Conservation (phyloP, 2,113 vertebrate genomes). For the Ceyx margarethae region DNA sequence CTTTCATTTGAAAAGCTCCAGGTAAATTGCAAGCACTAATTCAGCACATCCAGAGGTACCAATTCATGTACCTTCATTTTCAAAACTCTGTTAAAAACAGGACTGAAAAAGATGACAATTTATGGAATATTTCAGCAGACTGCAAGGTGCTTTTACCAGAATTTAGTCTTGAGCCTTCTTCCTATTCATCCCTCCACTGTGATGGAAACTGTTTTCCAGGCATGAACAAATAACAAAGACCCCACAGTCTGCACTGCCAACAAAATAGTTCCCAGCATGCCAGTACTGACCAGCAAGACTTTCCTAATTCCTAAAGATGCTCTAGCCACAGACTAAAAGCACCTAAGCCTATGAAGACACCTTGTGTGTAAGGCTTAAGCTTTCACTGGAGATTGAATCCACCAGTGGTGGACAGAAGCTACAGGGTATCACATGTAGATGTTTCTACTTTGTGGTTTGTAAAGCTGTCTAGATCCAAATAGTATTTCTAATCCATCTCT, state of each 20-base stretch:
- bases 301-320: neutral
- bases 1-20: neutral
- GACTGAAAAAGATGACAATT: neutral
- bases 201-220: neutral
- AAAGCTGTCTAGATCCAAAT: neutral
- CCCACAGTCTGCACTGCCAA: neutral
- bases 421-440: accelerated
- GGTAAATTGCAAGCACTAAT: neutral
- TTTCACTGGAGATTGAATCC: neutral
- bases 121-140: neutral
- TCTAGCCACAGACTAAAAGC: neutral
- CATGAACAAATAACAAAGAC: neutral
- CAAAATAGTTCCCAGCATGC: neutral
- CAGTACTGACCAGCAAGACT: neutral
- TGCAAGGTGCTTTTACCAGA: neutral
- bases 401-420: neutral
- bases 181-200: neutral
- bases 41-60: neutral
- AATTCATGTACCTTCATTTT: neutral
- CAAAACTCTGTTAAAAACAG: neutral
- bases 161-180: neutral
- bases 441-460: neutral
- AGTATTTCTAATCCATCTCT: neutral
- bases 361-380: neutral
- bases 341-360: neutral